Conservation (phyloP, 2,888 invertebrate species). For the Lithophane leautieri region DNA sequence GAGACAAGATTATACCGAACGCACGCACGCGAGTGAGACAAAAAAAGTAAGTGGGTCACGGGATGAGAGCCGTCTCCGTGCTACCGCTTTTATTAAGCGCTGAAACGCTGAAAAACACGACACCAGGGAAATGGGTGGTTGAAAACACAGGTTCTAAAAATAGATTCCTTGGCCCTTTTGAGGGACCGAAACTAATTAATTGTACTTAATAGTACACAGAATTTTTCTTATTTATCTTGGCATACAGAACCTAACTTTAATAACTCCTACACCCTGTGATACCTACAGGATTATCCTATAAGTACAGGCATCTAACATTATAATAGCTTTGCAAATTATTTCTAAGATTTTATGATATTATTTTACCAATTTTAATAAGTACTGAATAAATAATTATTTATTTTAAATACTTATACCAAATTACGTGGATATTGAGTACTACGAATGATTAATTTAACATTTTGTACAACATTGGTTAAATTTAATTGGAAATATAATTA, state of each 20-base stretch:
- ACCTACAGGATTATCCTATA: too few relatives aligned
- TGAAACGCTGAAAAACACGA: conserved; percentile 78
- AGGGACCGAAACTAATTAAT: conserved; percentile 75
- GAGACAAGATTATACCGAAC: conserved; percentile 70
- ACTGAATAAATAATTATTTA: too few relatives aligned
- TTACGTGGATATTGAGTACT: background rate
- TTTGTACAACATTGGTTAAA: background rate
- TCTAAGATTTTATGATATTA: too few relatives aligned
- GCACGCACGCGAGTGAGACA: conserved; percentile 68
- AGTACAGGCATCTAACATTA: too few relatives aligned
- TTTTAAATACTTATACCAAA: too few relatives aligned
- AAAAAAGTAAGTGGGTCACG: conserved; percentile 86
- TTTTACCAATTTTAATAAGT: too few relatives aligned
- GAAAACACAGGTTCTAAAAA: conserved; percentile 81
- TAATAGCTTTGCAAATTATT: too few relatives aligned
- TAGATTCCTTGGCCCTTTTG: conserved; percentile 73
- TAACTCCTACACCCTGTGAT: too few relatives aligned
- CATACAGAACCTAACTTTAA: too few relatives aligned
- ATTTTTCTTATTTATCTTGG: conserved; percentile 7
- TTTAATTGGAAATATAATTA: conserved; percentile 22
- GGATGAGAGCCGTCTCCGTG: conserved; percentile 83
- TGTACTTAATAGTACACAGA: conserved; percentile 37
- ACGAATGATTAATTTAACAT: background rate
- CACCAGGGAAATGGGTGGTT: conserved; percentile 75
- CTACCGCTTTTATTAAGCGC: conserved; percentile 81